phyloP scores from a whole-genome alignment of 2,113 vertebrate genomes.

The Neogobius melanostomus region DNA sequence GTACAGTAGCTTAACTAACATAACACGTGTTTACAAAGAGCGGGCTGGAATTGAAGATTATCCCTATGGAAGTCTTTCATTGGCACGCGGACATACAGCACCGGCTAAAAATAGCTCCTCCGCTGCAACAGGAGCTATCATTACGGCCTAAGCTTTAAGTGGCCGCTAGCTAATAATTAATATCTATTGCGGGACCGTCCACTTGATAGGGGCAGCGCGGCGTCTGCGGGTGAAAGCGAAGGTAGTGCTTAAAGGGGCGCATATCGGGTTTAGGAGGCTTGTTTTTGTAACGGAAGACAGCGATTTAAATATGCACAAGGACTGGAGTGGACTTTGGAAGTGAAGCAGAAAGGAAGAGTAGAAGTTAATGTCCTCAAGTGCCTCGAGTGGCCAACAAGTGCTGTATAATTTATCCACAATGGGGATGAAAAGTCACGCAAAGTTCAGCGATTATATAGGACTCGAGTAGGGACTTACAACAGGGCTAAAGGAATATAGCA shows the following conservation, averaged over 20 bases:
- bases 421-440: slow-evolving; percentile 11
- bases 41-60: slow-evolving; percentile 30
- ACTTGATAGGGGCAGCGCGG: slow-evolving; percentile 38
- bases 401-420: slow-evolving; percentile 47
- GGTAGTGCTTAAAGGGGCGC: slow-evolving; percentile 33
- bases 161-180: slow-evolving; percentile 77
- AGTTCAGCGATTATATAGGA: neutral
- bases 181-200: slow-evolving; percentile 60
- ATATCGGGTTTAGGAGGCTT: neutral
- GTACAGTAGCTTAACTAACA: neutral
- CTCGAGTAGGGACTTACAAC: neutral
- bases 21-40: slow-evolving; percentile 28
- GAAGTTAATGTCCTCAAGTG: slow-evolving; percentile 14
- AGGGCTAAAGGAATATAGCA: neutral
- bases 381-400: slow-evolving; percentile 5
- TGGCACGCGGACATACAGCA: slow-evolving; percentile 34
- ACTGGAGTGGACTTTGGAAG: neutral
- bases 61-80: slow-evolving; percentile 44
- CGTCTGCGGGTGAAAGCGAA: slow-evolving; percentile 23
- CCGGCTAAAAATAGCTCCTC: slow-evolving; percentile 69
- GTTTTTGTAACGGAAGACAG: neutral
- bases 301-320: neutral
- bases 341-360: slow-evolving; percentile 2
- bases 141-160: slow-evolving; percentile 60
- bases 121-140: slow-evolving; percentile 63